Conservation (phyloP, 2,113 vertebrate genomes). For the western clawed frog (Xenopus tropicalis) region DNA sequence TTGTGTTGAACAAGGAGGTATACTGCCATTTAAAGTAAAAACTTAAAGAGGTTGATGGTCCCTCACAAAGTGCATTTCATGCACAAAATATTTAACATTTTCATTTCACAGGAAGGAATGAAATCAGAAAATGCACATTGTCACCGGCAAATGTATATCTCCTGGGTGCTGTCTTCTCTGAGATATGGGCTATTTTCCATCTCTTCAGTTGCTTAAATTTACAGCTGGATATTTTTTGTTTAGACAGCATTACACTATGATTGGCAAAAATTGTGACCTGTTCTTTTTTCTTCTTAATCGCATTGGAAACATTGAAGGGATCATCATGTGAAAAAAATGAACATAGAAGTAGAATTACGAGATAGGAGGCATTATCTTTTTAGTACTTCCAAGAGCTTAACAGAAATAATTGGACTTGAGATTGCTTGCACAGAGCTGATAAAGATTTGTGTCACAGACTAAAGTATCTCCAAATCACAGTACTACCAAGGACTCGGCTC, state of each 20-base stretch:
- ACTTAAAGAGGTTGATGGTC: too few species aligned
- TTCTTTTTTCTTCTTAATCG: not conserved
- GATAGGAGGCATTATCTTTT: constrained; percentile 24
- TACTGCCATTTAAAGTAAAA: too few species aligned
- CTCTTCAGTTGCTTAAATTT: constrained; percentile 3
- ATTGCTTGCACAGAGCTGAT: constrained; percentile 17
- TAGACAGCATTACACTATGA: constrained; percentile 5
- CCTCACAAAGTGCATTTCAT: too few species aligned
- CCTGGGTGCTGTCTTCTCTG: not conserved
- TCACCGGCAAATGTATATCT: constrained; percentile 13
- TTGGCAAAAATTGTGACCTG: not conserved
- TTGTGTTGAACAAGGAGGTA: too few species aligned
- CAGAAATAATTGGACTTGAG: constrained; percentile 32
- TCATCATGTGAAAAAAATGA: constrained; percentile 21
- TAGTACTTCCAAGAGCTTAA: constrained; percentile 17
- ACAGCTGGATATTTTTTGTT: constrained; percentile 5
- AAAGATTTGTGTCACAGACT: constrained; percentile 36
- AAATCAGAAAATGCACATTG: constrained; percentile 6
- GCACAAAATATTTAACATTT: constrained; percentile 7
- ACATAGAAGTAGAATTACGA: constrained; percentile 24
- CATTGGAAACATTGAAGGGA: not conserved
- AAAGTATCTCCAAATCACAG: constrained; percentile 27
- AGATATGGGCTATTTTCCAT: constrained; percentile 3
- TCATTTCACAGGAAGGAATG: constrained; percentile 3
- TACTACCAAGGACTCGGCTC: constrained; percentile 24